Evolutionary conservation across 2,888 invertebrate species (phyloP).

Genomic region (Tetanocera ferruginea): DNA sequence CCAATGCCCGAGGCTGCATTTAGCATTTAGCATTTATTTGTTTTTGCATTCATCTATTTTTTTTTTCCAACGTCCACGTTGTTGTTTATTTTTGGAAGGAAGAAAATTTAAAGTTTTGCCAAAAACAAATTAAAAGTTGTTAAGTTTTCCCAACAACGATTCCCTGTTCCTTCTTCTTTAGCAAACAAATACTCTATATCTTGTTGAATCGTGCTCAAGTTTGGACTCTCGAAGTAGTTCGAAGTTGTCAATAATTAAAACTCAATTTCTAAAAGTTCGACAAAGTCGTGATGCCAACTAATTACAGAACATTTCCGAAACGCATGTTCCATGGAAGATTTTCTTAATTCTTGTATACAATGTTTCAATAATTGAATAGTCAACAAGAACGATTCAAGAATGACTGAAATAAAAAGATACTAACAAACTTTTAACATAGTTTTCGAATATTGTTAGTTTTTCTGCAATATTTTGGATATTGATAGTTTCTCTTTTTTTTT

Average conservation of each 20-base stretch:
- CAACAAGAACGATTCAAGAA: too few relatives aligned
- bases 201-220: background rate
- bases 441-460: too few relatives aligned
- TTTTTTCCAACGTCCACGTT: constrained; percentile 14
- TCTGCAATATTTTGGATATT: too few relatives aligned
- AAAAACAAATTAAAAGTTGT: constrained; percentile 45
- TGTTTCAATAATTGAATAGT: too few relatives aligned
- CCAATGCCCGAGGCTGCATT: background rate
- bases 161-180: constrained; percentile 20
- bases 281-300: background rate
- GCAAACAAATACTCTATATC: background rate
- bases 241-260: constrained; percentile 11
- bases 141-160: constrained; percentile 21
- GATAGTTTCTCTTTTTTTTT: too few relatives aligned
- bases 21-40: constrained; percentile 32
- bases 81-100: background rate
- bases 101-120: constrained; percentile 39
- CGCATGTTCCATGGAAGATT: background rate
- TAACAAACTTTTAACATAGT: too few relatives aligned
- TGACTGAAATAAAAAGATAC: too few relatives aligned
- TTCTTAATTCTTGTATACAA: too few relatives aligned
- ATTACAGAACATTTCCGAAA: background rate
- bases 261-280: constrained; percentile 11
- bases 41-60: constrained; percentile 10
- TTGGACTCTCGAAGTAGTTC: background rate